Evolutionary conservation across 2,113 vertebrate species (phyloP).

Genomic region (Chaetorhynchus papuensis): DNA sequence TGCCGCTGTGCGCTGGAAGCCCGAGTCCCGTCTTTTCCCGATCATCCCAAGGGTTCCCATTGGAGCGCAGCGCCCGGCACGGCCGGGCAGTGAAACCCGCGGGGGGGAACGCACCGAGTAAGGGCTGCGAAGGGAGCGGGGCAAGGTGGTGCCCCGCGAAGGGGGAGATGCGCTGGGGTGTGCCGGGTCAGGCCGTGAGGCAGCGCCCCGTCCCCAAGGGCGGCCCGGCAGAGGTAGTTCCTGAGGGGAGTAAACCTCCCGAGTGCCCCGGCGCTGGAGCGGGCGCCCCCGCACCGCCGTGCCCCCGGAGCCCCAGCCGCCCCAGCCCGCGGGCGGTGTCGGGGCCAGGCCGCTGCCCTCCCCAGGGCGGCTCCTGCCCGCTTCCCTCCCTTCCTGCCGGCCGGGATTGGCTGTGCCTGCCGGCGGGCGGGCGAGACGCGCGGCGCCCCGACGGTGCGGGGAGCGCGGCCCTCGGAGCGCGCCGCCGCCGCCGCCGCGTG

Average conservation of each 20-base stretch:
- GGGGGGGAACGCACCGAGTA: rapidly evolving
- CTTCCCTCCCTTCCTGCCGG: background rate
- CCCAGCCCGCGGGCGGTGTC: background rate
- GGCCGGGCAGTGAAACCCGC: background rate
- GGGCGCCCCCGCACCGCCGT: rapidly evolving
- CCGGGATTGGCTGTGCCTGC: constrained; percentile 35
- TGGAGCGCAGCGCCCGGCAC: background rate
- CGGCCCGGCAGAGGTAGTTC: background rate
- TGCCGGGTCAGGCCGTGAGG: background rate
- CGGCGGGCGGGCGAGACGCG: background rate
- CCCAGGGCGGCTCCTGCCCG: background rate
- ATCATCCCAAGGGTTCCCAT: background rate
- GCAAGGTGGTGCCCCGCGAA: background rate
- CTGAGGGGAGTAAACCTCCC: rapidly evolving
- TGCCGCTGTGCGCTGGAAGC: background rate
- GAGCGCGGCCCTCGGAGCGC: background rate
- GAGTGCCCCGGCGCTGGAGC: rapidly evolving
- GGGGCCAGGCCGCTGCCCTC: background rate
- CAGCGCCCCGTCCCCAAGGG: background rate
- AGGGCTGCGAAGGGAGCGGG: background rate
- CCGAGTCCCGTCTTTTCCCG: background rate
- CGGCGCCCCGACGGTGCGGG: background rate
- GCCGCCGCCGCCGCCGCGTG: background rate
- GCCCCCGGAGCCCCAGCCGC: rapidly evolving
- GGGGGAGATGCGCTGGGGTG: background rate